Percentiles rank a stretch among this genome's conserved stretches.
Conservation (phyloP, 2,888 invertebrate species). For the Meloe dianella region DNA sequence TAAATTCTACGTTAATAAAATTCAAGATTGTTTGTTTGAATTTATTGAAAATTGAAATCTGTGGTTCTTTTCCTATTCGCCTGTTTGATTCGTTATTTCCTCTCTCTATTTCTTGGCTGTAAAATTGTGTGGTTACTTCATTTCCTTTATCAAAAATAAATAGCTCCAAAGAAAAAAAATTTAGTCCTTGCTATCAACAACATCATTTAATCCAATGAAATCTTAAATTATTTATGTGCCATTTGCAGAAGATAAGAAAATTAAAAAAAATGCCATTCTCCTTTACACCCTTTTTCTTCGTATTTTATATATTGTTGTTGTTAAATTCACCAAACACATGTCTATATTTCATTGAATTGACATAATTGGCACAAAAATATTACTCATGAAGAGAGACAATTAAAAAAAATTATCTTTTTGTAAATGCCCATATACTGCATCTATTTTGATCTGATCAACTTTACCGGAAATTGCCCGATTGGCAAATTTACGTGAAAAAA, state of each 20-base stretch:
- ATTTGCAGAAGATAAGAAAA: constrained; percentile 35
- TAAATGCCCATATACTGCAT: too few species aligned
- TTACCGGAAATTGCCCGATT: too few species aligned
- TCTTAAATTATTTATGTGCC: constrained; percentile 32
- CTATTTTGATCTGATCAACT: too few species aligned
- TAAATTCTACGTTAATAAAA: background rate
- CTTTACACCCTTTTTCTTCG: background rate
- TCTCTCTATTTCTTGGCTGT: background rate
- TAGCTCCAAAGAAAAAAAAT: background rate
- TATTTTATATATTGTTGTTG: background rate
- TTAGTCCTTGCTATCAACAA: background rate
- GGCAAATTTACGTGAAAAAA: too few species aligned
- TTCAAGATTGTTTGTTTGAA: background rate
- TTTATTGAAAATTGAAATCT: constrained; percentile 8
- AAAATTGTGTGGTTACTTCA: constrained; percentile 6
- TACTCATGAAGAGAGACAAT: background rate
- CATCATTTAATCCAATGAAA: background rate
- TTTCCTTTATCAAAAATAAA: background rate
- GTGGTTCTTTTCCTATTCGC: background rate
- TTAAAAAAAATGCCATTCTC: constrained; percentile 32
- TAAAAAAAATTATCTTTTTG: background rate
- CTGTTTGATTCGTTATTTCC: background rate
- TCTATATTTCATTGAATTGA: background rate
- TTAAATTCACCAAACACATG: background rate
- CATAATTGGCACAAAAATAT: constrained; percentile 1